Base-by-base conservation (phyloP, 53 echinoderm and acorn worm species). In the Antedon mediterranea region DNA sequence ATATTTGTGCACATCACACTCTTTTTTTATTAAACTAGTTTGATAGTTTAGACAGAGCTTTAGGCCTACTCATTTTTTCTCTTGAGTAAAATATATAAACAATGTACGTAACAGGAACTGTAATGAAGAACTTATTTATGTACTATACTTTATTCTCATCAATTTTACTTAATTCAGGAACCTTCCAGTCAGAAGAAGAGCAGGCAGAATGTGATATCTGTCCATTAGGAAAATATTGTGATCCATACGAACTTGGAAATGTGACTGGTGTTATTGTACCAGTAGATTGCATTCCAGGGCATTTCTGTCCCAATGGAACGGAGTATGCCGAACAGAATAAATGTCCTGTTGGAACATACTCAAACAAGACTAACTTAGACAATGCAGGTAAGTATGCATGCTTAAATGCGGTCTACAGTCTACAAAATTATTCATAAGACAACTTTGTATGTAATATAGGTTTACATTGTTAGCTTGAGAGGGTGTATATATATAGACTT, bases 311-410 rank as follows among this genome's bases (percentile, higher is more conserved):
- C 18, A 89, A 92, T 32, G 89, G 95, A 13, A 95, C 95, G 0
- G 84, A 92, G 77, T 95, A 87, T 77, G 95, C 92, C 5, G 71
- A 92, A 28, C 95, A 95, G 92, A 92, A 92, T 78, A 92, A 89
- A 76, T 95, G 95, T 71, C 89, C 89, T 0, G 43, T 84, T 1
- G 95, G 95, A 27, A 95, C 92, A 0, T 95, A 89, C 84, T 91
- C 91, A 75, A 95, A 95, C 80, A 79, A 86, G 84, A 92, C 95
- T 0, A 85, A 82, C 43, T 80, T 95, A 33, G 89, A 91, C 0
- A 87, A 85, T 73, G 77, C 78, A 26, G 91, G 93, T 93, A 80
- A 83, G 83, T 77, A 28, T 1, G 0, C 20, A 57, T 57, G 37
- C 4, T 37, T 11, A 6, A 37, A 11, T 37, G 11, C n/a, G 37